Evolutionary conservation across 2,888 invertebrate species (phyloP), one percentile per base, ranked within the genome.

Genomic region (Oasisia sp.): DNA sequence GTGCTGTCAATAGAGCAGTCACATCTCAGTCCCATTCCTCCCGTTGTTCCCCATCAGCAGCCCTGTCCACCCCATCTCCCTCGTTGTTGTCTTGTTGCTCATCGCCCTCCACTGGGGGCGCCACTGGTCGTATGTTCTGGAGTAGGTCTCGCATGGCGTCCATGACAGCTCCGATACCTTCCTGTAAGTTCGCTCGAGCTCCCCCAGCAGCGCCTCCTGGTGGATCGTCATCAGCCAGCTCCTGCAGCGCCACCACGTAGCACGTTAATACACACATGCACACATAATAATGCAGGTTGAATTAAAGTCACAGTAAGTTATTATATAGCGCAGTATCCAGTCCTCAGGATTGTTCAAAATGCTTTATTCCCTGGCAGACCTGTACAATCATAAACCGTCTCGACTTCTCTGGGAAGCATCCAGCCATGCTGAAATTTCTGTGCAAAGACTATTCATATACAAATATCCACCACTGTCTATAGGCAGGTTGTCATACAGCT

Each of bases 121-220:
- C 97, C 2, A 97, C 97, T 93, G 97, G 96, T 92, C 97, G 97
- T 92, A 97, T 97, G 95, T 97, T 97, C 93, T 97, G 74, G 74
- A 98, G 96, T 92, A 98, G 97, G 94, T 98, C 97, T 90, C 98
- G 96, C 97, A 98, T 98, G 14, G 98, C 98, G 94, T 97, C 97
- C 94, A 98, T 97, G 92, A 98, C 96, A 0, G 97, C 97, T 11
- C 97, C 97, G 3, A 98, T 97, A 92, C 97, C 97, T 92, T 97
- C 97, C 58, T 97, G 97, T 27, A 98, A 96, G 94, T 97, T 97
- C 44, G 96, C 94, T 12, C 95, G 94, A 44, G 94, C 94, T 27
- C 92, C 94, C n/a, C 93, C 94, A 32, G 93, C 95, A 32, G 94
- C 95, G 5, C 94, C 95, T 44, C 92, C 94, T 8, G 93, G 95